phyloP scores from a whole-genome alignment of 2,113 vertebrate genomes.

The Tragulus kanchil region DNA sequence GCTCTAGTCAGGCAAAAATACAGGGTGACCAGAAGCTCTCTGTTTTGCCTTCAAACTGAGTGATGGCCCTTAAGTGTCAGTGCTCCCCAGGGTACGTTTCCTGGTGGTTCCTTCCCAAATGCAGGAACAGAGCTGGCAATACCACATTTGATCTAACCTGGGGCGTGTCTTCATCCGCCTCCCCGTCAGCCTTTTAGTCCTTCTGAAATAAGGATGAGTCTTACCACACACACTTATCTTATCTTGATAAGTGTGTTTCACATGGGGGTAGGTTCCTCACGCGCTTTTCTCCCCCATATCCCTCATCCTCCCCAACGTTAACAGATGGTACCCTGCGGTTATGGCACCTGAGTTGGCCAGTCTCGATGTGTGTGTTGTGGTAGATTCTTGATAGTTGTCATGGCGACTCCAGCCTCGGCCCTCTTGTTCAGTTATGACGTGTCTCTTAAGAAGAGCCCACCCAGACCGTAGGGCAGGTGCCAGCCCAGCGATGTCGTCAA shows the following conservation, averaged over 20 bases:
- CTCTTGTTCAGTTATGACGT: neutral
- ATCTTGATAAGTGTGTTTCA: neutral
- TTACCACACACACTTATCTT: neutral
- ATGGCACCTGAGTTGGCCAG: neutral
- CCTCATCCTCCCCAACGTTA: neutral
- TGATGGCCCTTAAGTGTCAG: neutral
- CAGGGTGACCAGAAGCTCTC: neutral
- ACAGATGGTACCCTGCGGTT: neutral
- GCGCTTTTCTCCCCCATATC: fast-evolving
- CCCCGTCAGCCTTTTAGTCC: neutral
- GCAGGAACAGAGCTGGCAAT: neutral
- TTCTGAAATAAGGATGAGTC: neutral
- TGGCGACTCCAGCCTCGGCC: neutral
- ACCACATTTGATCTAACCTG: neutral
- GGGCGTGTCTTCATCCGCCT: neutral
- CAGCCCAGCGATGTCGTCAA: neutral
- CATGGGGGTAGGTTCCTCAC: neutral
- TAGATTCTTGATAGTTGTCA: neutral
- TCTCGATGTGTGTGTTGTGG: neutral
- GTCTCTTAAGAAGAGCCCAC: neutral
- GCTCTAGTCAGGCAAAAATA: neutral
- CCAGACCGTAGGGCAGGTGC: neutral
- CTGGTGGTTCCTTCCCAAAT: neutral
- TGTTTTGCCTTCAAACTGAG: neutral
- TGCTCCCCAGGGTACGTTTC: neutral